Conservation (phyloP, 2,888 invertebrate species). For the Anaspis maculata region DNA sequence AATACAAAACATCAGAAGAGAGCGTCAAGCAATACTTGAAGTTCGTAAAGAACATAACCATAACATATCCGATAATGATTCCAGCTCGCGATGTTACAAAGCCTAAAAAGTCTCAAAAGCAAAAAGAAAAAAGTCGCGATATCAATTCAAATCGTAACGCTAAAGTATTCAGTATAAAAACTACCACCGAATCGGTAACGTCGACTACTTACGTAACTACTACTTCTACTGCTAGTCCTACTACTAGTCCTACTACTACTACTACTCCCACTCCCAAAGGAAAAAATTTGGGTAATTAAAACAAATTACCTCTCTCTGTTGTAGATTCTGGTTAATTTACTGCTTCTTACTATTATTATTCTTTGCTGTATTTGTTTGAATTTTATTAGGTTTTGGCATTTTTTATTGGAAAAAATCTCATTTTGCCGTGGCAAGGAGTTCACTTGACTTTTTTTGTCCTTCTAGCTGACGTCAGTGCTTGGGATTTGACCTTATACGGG, state of each 20-base stretch:
- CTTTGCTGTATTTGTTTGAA: constrained; percentile 1
- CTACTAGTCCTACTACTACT: constrained; percentile 18
- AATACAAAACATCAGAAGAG: constrained; percentile 30
- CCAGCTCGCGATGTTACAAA: constrained; percentile 40
- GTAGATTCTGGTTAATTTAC: constrained; percentile 23
- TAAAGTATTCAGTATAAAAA: constrained; percentile 35
- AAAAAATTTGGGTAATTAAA: constrained; percentile 20
- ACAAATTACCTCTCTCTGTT: constrained; percentile 25
- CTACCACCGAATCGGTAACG: too few species aligned
- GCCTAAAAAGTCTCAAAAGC: constrained; percentile 37
- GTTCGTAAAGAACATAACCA: constrained; percentile 39
- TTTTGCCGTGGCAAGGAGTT: too few species aligned
- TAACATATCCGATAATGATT: constrained; percentile 63
- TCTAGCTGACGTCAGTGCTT: constrained; percentile 56
- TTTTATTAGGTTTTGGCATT: too few species aligned
- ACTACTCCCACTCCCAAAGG: constrained; percentile 17
- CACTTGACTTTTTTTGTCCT: too few species aligned
- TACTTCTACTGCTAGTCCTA: too few species aligned
- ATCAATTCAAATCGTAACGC: constrained; percentile 39
- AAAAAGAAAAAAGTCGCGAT: constrained; percentile 42
- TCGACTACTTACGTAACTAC: too few species aligned
- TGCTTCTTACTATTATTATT: background rate
- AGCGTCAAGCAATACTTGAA: constrained; percentile 34
- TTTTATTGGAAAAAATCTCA: too few species aligned
- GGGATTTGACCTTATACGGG: constrained; percentile 78